Evolutionary conservation across 2,888 invertebrate species (phyloP).

Genomic region (Cephus spinipes): DNA sequence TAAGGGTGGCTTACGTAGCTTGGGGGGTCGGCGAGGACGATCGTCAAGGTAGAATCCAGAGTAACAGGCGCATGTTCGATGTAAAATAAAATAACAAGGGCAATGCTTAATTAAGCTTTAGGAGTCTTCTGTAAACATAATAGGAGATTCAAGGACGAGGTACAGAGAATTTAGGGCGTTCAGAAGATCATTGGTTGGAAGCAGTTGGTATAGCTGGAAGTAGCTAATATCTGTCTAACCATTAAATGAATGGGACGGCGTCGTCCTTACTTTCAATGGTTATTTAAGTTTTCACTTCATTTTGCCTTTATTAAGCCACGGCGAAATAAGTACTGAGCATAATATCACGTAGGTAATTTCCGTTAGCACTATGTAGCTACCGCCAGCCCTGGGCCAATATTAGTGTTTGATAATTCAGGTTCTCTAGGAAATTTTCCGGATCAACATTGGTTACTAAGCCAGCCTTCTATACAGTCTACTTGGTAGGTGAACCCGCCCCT

Average conservation of each 20-base stretch:
- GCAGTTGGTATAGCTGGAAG: neutral
- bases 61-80: neutral
- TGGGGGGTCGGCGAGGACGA: neutral
- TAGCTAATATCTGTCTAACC: neutral
- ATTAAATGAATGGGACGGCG: neutral
- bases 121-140: neutral
- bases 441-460: neutral
- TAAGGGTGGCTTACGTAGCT: neutral
- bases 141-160: neutral
- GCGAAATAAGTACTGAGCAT: neutral
- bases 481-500: neutral
- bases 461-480: neutral
- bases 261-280: neutral
- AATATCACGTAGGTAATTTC: neutral
- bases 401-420: neutral
- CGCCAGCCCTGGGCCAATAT: neutral
- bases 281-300: neutral
- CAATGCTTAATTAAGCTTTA: conserved; percentile 2
- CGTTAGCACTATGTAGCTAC: neutral
- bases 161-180: neutral
- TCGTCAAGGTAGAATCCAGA: neutral
- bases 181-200: neutral
- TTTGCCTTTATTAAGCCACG: neutral
- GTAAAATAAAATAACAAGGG: conserved; percentile 4
- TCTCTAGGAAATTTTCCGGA: neutral